Base-by-base conservation (phyloP, 2,888 invertebrate species). In the Melanchra persicariae region DNA sequence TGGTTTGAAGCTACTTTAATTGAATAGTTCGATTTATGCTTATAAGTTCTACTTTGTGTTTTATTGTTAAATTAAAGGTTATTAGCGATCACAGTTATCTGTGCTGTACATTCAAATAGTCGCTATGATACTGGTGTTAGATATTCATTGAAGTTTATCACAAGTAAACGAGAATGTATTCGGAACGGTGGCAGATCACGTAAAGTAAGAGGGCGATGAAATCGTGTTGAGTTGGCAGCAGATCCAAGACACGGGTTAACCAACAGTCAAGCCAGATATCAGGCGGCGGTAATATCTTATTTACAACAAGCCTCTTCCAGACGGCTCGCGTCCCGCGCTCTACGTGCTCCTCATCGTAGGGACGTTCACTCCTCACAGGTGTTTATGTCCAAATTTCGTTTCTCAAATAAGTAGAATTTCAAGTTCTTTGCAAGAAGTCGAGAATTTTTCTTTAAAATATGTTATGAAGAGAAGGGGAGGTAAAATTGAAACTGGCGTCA, bases 1-100 rank as follows among this genome's bases (percentile, higher is more conserved):
- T 87, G 91, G 94, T 92, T 93, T 93, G 90, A 91, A 93, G 92
- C 91, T 91, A 92, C 91, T 95, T 93, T 95, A 95, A 95, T 95
- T 95, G 94, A 94, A 95, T 94, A 93, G 91, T 94, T 94, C 93
- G 91, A 93, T 95, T 92, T 93, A 92, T 90, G 91, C 89, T 93
- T 92, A 93, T 93, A 91, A 90, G 87, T 89, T 87, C 82, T 85
- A 91, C 87, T 91, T 91, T 87, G 87, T 89, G 86, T 89, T 90
- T 89, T 88, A 85, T 85, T 81, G 82, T 70, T 77, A 79, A 87
- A 86, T 86, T 71, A 73, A 47, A 22, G 69, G 68, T 52, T 70
- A 77, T 68, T 79, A 71, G 69, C 59, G 30, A 57, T 71, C 43
- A 58, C 40, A 26, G 57, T 22, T 69, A 54, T 68, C 49, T 66